Base-by-base conservation (phyloP, 2,888 invertebrate species). In the Folsomia candida region DNA sequence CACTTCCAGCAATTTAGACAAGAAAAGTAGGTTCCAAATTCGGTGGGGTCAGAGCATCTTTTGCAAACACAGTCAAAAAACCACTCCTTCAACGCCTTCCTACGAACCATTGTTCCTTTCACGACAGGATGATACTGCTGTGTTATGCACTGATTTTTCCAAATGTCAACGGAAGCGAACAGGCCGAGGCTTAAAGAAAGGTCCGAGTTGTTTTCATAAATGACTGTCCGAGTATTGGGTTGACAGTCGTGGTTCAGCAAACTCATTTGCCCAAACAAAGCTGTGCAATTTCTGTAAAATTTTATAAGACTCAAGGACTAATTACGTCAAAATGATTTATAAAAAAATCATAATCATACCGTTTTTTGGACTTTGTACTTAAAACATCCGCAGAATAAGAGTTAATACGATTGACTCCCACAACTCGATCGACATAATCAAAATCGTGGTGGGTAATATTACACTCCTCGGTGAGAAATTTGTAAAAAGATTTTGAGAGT, bases 221-320 rank as follows among this genome's bases (percentile, higher is more conserved):
- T 28, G 51, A 75, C 57, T 2, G 69, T 60, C 25, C 73, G 63
- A 1, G 75, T 75, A 27, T 75, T 75, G 57, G 75, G 75, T 26
- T 65, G 47, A 27, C 75, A 75, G 51, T 63, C 66, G 67, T 75
- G 75, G 26, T 75, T 75, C 27, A 75, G 64, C 65, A 75, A 69
- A 27, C 72, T 73, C 47, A 73, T 47, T 27, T 68, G 70, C 22
- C 67, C 58, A 51, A 75, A 75, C 22, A 75, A 62, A 2, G 70
- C 69, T 0, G 75, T 70, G 51, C 75, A 73, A 51, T 66, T 61
- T 64, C 75, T 75, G 47, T 24, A 63, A 51, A 59, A 22, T 37
- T 20, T 18, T n/a, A n/a, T n/a, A n/a, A n/a, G n/a, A n/a, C 24
- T n/a, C n/a, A n/a, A n/a, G n/a, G n/a, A n/a, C n/a, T n/a, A n/a